phyloP scores from a whole-genome alignment of 2,888 invertebrate species.

The Cheilosia grossa region DNA sequence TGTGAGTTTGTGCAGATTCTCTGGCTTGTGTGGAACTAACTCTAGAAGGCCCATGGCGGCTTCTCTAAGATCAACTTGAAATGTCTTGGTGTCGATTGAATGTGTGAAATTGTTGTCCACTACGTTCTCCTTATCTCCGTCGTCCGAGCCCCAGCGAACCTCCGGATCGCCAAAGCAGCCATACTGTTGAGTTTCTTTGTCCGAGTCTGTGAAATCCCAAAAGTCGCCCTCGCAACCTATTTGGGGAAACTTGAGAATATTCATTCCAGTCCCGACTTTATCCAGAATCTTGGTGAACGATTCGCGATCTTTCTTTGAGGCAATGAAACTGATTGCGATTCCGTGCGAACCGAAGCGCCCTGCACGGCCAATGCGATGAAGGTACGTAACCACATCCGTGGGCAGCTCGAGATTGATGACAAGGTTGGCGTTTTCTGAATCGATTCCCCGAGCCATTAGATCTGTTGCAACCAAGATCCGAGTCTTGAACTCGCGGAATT shows the following conservation, averaged over 20 bases:
- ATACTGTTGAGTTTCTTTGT: conserved; percentile 75
- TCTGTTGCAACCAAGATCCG: conserved; percentile 96
- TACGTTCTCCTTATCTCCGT: conserved; percentile 69
- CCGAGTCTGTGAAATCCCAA: conserved; percentile 79
- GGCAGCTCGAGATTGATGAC: conserved; percentile 97
- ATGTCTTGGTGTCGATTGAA: conserved; percentile 78
- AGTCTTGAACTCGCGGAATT: conserved; percentile 91
- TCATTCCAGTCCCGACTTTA: conserved; percentile 84
- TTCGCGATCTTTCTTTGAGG: conserved; percentile 86
- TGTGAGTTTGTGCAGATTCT: conserved; percentile 74
- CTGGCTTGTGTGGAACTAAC: conserved; percentile 66
- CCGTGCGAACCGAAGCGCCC: conserved; percentile 96
- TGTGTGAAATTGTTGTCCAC: conserved; percentile 69
- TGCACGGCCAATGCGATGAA: conserved; percentile 97
- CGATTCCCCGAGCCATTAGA: conserved; percentile 96
- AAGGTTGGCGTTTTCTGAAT: conserved; percentile 95
- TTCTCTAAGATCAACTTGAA: conserved; percentile 76
- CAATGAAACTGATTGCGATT: conserved; percentile 89
- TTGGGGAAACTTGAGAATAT: conserved; percentile 83
- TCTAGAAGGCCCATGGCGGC: conserved; percentile 76
- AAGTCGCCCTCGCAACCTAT: conserved; percentile 75
- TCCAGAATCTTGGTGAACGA: conserved; percentile 86
- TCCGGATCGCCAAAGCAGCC: conserved; percentile 75
- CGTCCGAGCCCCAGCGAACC: conserved; percentile 76
- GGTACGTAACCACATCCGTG: conserved; percentile 90